phyloP scores from a whole-genome alignment of 1,140 invertebrate genomes.

The Drosophila tropicalis region DNA sequence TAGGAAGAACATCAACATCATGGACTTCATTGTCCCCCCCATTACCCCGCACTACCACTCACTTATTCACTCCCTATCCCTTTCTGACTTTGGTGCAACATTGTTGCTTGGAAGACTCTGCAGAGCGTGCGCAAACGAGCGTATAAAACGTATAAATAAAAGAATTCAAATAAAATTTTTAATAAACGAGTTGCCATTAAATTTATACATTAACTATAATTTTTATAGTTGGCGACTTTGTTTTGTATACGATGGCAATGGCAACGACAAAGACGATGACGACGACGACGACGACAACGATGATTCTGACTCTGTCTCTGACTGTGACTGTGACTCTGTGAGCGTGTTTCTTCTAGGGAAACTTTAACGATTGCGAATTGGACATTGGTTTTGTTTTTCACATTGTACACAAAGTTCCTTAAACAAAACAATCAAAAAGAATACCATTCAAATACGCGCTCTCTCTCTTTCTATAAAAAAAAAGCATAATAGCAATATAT shows the following conservation, averaged over 20 bases:
- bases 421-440: too few relatives aligned
- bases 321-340: background rate
- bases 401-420: too few relatives aligned
- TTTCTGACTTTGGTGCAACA: constrained; percentile 59
- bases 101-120: constrained; percentile 51
- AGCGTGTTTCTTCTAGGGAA: constrained; percentile 13
- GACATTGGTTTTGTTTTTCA: background rate
- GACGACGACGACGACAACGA: too few relatives aligned
- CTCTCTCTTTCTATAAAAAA: background rate
- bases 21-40: constrained; percentile 14
- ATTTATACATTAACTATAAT: constrained; percentile 83
- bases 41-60: background rate
- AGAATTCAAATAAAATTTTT: constrained; percentile 83
- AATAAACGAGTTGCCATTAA: constrained; percentile 83
- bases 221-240: constrained; percentile 82
- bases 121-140: constrained; percentile 70
- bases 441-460: background rate
- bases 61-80: background rate
- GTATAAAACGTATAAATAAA: constrained; percentile 82
- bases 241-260: constrained; percentile 70
- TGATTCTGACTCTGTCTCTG: too few relatives aligned
- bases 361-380: constrained; percentile 4
- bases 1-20: constrained; percentile 41
- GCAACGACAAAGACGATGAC: constrained; percentile 1
- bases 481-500: background rate